These are phyloP conservation scores for Cricetomys ansorgei DNA, from an alignment of 2,113 vertebrate species.

Conservation along the genomic window DNA sequence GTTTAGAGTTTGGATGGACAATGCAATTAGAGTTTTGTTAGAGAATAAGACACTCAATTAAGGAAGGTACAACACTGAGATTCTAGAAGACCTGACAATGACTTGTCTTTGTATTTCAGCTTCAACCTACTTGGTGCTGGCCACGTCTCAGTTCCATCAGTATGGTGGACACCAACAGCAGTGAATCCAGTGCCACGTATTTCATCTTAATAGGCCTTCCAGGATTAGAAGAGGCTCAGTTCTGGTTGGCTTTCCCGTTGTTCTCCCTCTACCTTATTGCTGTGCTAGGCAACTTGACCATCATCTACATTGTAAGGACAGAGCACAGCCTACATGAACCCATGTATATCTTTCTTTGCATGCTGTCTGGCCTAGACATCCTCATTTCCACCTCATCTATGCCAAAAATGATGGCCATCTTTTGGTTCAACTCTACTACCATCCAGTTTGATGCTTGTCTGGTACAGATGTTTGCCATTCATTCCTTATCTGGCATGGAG, in stretches of 20 bases:
- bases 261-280: slow-evolving; percentile 80
- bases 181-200: slow-evolving; percentile 68
- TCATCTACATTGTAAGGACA: slow-evolving; percentile 77
- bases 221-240: slow-evolving; percentile 78
- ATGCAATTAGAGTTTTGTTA: slow-evolving; percentile 7
- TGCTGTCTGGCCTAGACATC: slow-evolving; percentile 79
- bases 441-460: slow-evolving; percentile 81
- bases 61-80: not conserved
- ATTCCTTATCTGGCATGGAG: slow-evolving; percentile 82
- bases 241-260: slow-evolving; percentile 81
- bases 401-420: slow-evolving; percentile 82
- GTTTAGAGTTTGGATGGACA: not conserved
- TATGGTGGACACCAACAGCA: slow-evolving; percentile 62
- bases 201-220: slow-evolving; percentile 82
- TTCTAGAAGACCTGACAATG: slow-evolving; percentile 43
- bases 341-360: slow-evolving; percentile 83
- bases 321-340: slow-evolving; percentile 80
- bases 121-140: not conserved
- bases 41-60: not conserved
- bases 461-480: slow-evolving; percentile 83
- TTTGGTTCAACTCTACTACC: slow-evolving; percentile 80
- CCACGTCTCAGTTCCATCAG: slow-evolving; percentile 35
- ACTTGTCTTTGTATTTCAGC: slow-evolving; percentile 70
- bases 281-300: slow-evolving; percentile 79
- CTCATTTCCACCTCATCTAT: slow-evolving; percentile 81